Conservation (phyloP, 2,888 invertebrate genomes). For the Tethea ocularis region DNA sequence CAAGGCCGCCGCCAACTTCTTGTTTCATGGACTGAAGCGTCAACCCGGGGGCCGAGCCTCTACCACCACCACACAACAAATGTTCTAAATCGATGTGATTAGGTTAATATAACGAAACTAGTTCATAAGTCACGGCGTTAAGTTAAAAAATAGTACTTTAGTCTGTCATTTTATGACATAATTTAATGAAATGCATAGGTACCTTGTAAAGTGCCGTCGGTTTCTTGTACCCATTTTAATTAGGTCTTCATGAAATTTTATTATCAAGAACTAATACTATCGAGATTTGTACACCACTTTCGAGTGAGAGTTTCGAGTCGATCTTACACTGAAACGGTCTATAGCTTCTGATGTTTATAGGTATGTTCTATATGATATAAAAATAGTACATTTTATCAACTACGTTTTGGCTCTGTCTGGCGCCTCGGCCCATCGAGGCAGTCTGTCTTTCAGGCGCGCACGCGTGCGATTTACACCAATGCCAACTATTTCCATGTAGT, state of each 20-base stretch:
- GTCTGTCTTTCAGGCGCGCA: constrained; percentile 33
- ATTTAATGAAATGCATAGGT: constrained; percentile 74
- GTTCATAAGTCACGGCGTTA: constrained; percentile 78
- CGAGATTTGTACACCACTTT: constrained; percentile 19
- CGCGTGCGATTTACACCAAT: constrained; percentile 42
- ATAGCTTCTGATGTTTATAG: constrained; percentile 61
- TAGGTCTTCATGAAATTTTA: constrained; percentile 60
- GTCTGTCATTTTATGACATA: constrained; percentile 80
- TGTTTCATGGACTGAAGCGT: constrained; percentile 86
- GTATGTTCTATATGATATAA: constrained; percentile 38
- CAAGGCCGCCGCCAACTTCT: constrained; percentile 88
- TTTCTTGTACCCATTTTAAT: constrained; percentile 77
- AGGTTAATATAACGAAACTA: constrained; percentile 75
- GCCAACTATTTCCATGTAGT: constrained; percentile 36
- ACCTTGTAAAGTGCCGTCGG: constrained; percentile 75
- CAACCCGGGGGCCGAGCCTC: constrained; percentile 72
- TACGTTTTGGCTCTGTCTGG: constrained; percentile 37
- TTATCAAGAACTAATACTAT: constrained; percentile 20
- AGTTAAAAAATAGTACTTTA: constrained; percentile 71
- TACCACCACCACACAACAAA: constrained; percentile 81
- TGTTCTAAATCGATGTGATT: constrained; percentile 84
- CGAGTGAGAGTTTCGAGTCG: constrained; percentile 15
- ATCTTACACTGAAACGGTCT: constrained; percentile 32
- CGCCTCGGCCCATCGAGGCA: constrained; percentile 13
- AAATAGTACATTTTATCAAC: constrained; percentile 56